These are phyloP conservation scores for Diarsia brunnea DNA, from an alignment of 2,888 invertebrate species.

Conservation along the genomic window DNA sequence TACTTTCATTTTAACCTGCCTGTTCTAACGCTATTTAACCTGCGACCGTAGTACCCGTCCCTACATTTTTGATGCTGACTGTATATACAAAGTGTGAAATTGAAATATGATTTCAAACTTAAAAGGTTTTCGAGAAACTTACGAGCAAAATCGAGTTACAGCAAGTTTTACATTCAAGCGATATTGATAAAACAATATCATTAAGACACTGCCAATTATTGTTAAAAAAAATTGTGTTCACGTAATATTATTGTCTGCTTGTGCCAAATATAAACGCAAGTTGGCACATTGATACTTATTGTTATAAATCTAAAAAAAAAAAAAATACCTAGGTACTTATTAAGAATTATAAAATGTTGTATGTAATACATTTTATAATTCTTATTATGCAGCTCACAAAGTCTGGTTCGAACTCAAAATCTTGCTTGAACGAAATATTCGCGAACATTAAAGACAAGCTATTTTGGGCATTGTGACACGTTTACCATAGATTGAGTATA, in stretches of 20 bases:
- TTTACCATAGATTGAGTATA: background rate
- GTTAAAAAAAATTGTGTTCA: too few species aligned
- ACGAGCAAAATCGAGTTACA: background rate
- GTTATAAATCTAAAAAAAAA: background rate
- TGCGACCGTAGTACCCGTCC: background rate
- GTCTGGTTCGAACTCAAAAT: too few species aligned
- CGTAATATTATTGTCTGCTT: too few species aligned
- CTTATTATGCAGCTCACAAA: too few species aligned
- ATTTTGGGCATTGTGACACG: background rate
- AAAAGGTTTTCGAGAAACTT: background rate
- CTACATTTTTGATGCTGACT: background rate
- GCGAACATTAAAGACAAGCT: background rate
- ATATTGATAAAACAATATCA: conserved; percentile 18
- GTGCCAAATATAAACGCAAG: background rate
- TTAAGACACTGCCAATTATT: background rate
- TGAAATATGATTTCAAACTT: background rate
- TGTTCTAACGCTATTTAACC: background rate
- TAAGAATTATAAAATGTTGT: too few species aligned
- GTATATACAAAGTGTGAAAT: background rate
- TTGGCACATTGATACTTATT: background rate
- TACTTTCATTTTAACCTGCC: background rate
- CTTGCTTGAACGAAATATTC: background rate
- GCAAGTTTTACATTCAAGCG: background rate
- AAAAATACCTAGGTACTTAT: too few species aligned
- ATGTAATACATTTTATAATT: too few species aligned